phyloP scores from a whole-genome alignment of 1,140 invertebrate genomes.

The Sycobia sp. region DNA sequence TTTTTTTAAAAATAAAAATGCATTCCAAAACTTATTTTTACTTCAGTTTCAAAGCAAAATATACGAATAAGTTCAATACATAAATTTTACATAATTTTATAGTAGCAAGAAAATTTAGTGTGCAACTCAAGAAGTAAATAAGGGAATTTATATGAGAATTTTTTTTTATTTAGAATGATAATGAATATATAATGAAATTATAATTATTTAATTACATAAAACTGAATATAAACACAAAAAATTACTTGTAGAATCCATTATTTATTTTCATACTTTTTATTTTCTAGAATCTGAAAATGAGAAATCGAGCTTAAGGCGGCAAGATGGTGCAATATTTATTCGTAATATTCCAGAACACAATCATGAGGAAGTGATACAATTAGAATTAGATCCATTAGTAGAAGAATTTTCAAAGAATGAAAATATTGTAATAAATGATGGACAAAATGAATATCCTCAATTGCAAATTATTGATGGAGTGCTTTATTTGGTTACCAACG shows the following conservation, averaged over 20 bases:
- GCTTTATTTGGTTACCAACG: constrained; percentile 48
- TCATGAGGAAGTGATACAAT: constrained; percentile 46
- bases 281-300: constrained; percentile 37
- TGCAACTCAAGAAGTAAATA: no score
- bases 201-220: not conserved
- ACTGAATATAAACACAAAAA: not conserved
- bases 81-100: not conserved
- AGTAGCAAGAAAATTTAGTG: no score
- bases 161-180: no score
- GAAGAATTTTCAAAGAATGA: constrained; percentile 38
- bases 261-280: constrained; percentile 2
- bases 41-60: not conserved
- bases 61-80: not conserved
- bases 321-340: constrained; percentile 46
- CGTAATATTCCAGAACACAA: constrained; percentile 41
- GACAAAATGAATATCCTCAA: constrained; percentile 41
- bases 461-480: constrained; percentile 50
- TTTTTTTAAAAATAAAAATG: not conserved
- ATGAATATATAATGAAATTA: not conserved
- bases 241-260: not conserved
- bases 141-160: no score
- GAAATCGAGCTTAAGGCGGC: constrained; percentile 37
- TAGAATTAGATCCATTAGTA: constrained; percentile 43
- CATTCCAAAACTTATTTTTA: not conserved
- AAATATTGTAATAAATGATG: constrained; percentile 33